Evolutionary conservation across 2,113 vertebrate species (phyloP), one percentile per base, ranked within the genome.

Genomic region (Rallus limicola): DNA sequence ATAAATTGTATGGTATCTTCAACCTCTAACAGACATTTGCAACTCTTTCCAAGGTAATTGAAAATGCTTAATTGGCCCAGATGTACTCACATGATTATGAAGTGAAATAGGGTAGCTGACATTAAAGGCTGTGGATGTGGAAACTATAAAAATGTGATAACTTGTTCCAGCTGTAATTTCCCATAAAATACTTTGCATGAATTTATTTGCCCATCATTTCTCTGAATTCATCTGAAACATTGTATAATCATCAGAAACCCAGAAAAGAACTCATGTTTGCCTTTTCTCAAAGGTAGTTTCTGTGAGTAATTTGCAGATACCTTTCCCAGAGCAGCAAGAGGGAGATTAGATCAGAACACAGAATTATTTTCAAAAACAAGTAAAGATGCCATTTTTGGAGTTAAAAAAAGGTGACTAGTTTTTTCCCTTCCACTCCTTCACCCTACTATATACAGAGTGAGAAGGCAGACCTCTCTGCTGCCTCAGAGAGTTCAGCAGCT

Each of bases 61-160:
- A 93, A 95, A 81, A 62, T 29, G 15, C 10, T 91, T 96, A 85
- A 83, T 90, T 90, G 59, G 40, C 31, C 42, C 74, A 87, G 55
- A 71, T 92, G 63, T 44, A 71, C n/a, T 77, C 69, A 92, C 74
- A 85, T 5, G 20, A 80, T 76, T 92, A 86, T 65, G n/a, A 93
- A 94, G 67, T 63, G 40, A 88, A 91, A 82, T 34, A 83, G 53
- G 10, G 58, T 64, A 82, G 62, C 59, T 77, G 40, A 59, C 84
- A 42, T 77, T 88, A 75, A 86, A 84, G 34, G 33, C 42, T 56
- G 16, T 55, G 40, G 26, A 86, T 86, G 28, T 40, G 48, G n/a
- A 86, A 92, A 72, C 79, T 64, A 81, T 19, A 74, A 93, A 97
- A 95, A 87, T 88, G 42, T 59, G 56, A 72, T 70, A 93, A 90